Evolutionary conservation across 2,888 invertebrate genomes (phyloP), one percentile per base, ranked within the genome.

Genomic region (Acanthopleura granulata): DNA sequence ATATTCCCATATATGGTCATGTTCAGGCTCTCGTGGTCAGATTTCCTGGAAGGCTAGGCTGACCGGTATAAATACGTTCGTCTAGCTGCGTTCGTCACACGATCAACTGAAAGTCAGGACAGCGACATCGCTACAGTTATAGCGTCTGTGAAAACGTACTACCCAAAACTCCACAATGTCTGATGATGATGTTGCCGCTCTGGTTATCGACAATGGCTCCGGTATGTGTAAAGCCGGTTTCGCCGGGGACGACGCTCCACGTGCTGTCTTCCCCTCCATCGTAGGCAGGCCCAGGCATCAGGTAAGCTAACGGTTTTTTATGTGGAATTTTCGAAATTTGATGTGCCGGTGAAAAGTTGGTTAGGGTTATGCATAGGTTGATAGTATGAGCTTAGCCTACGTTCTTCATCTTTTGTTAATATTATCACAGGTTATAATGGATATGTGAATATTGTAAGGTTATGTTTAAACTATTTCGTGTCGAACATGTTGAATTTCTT

Each of bases 221-320:
- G 57, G 57, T 57, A 57, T 57, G 57, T 57, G 57, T 12, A 57
- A 57, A 22, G 57, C 57, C 22, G 57, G 57, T n/a, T 57, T 57
- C 22, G 57, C 57, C 57, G 57, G 57, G 57, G 57, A 57, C 57
- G 57, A 57, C 22, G 57, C 57, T 57, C 57, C 57, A n/a, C 57
- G 57, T 57, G 57, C 57, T 22, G 57, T 57, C 57, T 57, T 57
- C 12, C 57, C 57, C 22, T 57, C 57, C 57, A 57, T 57, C 57
- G 57, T 57, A 4, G 57, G 57, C 22, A 57, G 57, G 22, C 57
- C 57, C 57, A 57, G 57, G 12, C 57, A 57, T 57, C 57, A 57
- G 57, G 57, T 57, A 57, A 57, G 57, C 40, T 40, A 40, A 40
- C 40, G 40, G 40, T 40, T 40, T 40, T 40, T 40, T 9, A 9